These are phyloP conservation scores for Callipepla squamata DNA, from an alignment of 2,113 vertebrate species.

Conservation along the genomic window DNA sequence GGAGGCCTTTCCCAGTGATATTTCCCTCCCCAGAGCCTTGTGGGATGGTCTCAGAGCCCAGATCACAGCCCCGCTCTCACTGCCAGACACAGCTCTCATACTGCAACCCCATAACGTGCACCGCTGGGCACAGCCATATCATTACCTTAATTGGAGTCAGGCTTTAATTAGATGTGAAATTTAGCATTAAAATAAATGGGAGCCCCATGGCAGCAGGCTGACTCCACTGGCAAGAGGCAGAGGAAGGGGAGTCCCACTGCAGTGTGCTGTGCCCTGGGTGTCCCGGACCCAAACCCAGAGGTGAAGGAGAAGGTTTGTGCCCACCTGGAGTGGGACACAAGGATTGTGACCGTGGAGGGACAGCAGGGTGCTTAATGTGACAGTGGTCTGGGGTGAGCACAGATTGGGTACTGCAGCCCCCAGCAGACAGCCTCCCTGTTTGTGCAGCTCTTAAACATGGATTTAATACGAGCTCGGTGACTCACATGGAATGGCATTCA, in stretches of 20 bases:
- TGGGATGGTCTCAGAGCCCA: accelerated
- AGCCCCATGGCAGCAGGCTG: accelerated
- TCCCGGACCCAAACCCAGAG: accelerated
- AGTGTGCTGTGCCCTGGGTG: accelerated
- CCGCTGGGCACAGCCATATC: accelerated
- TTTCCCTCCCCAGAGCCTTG: neutral
- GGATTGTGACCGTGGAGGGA: neutral
- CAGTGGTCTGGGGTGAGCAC: neutral
- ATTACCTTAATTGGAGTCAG: neutral
- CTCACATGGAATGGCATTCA: accelerated
- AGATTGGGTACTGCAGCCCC: neutral
- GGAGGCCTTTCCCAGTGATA: neutral
- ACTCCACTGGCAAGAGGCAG: neutral
- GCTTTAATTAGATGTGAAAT: neutral
- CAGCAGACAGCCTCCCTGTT: neutral
- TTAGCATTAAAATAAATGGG: neutral
- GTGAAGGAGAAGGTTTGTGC: neutral
- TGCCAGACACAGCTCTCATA: accelerated
- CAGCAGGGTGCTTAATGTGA: neutral
- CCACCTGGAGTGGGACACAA: neutral
- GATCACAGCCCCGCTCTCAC: accelerated
- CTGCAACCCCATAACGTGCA: neutral
- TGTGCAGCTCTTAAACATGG: neutral
- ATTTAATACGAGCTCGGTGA: neutral
- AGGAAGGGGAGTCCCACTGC: neutral